Evolutionary conservation across 2,797 vertebrate genomes (phyloP), one percentile per base, ranked within the genome.

Genomic region (Poecilia picta): DNA sequence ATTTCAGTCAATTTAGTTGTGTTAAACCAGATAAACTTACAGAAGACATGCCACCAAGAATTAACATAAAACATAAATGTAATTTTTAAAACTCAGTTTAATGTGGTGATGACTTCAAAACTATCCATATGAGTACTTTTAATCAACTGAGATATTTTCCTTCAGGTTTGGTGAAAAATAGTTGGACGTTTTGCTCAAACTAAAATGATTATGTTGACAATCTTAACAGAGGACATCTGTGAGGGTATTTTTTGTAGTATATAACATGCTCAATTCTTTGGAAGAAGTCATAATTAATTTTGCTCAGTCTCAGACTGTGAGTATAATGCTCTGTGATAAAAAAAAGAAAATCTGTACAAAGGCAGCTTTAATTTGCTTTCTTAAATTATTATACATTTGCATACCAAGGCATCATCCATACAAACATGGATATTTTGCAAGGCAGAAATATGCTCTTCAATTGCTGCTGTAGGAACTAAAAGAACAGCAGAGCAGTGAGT

Each of bases 31-130:
- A 12, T 11, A 13, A 57, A 13, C n/a, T 13, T 57, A 20, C n/a
- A 12, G 53, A 4, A 55, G 8, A 55, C 25, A 25, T 25, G 53
- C 53, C 25, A 25, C 25, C 5, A 57, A 57, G 1, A 57, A 57
- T 57, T 57, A 28, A 57, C 1, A 28, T 57, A 13, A 57, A 11
- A 57, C 5, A 5, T 13, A n/a, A 28, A 10, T 57, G 25, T 28
- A 57, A 57, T 28, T 11, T 57, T 15, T 28, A 39, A 87, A 83
- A 75, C 18, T 5, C 12, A 36, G 66, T 77, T 74, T 76, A 36
- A 85, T 74, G 43, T 77, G 47, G 53, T 83, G 36, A 51, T 81
- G 6, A 74, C 16, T 85, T 73, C 33, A 20, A 74, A 57, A 71
- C 68, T 71, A 49, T 1, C 33, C 46, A 75, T 20, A 74, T 79